Percentiles rank a stretch among this genome's conserved stretches.
These are phyloP conservation scores for Acronicta leporina DNA, from an alignment of 2,888 invertebrate species.

Conservation along the genomic window DNA sequence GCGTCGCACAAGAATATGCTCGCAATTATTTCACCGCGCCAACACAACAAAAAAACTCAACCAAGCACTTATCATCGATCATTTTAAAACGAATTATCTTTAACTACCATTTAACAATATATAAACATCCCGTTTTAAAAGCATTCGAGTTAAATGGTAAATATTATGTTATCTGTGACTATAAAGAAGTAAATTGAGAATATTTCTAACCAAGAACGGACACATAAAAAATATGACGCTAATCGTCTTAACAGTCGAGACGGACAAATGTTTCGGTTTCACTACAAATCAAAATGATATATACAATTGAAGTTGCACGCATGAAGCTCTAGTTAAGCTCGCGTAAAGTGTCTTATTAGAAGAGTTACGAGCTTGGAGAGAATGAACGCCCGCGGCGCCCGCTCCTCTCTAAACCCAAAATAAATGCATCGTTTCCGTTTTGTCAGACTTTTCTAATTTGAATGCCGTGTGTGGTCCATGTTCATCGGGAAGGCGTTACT, in stretches of 20 bases:
- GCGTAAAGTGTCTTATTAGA: slow-evolving; percentile 84
- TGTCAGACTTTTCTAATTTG: slow-evolving; percentile 83
- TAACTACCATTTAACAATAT: slow-evolving; percentile 62
- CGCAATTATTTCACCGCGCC: slow-evolving; percentile 53
- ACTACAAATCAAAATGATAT: slow-evolving; percentile 84
- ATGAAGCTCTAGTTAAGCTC: slow-evolving; percentile 81
- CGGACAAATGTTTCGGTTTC: slow-evolving; percentile 73
- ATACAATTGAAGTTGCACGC: slow-evolving; percentile 77
- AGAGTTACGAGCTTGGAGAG: slow-evolving; percentile 83
- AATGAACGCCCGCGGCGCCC: slow-evolving; percentile 83
- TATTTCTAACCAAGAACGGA: slow-evolving; percentile 57
- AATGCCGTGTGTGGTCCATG: slow-evolving; percentile 83
- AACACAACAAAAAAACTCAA: slow-evolving; percentile 67
- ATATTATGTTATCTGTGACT: slow-evolving; percentile 50
- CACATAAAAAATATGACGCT: slow-evolving; percentile 69
- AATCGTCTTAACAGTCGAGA: slow-evolving; percentile 74
- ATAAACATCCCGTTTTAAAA: slow-evolving; percentile 54
- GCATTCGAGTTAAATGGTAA: slow-evolving; percentile 43
- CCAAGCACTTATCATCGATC: slow-evolving; percentile 68
- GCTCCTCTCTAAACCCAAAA: slow-evolving; percentile 75
- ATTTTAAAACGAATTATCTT: slow-evolving; percentile 73
- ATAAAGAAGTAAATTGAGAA: slow-evolving; percentile 47
- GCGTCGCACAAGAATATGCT: slow-evolving; percentile 45
- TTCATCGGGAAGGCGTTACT: slow-evolving; percentile 73
- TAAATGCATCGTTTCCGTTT: slow-evolving; percentile 85